phyloP scores from a whole-genome alignment of 2,888 invertebrate species.

The Zele albiditarsus region DNA sequence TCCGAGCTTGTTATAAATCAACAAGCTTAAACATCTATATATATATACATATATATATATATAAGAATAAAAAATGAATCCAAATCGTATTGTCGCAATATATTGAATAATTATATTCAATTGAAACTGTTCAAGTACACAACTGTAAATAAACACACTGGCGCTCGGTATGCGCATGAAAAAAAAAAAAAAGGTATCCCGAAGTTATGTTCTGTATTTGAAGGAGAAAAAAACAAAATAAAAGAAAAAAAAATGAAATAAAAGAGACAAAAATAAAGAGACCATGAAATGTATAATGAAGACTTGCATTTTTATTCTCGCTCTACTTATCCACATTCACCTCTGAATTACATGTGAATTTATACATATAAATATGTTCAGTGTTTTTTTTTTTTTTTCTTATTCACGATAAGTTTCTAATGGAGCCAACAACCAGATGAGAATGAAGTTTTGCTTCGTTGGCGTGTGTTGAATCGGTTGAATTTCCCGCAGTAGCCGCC shows the following conservation, averaged over 20 bases:
- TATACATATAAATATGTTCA: background rate
- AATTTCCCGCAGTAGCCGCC: constrained; percentile 14
- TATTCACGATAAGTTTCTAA: constrained; percentile 23
- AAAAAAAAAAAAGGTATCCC: constrained; percentile 42
- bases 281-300: constrained; percentile 49
- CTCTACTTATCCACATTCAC: background rate
- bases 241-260: background rate
- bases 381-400: no score
- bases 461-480: background rate
- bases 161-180: constrained; percentile 11
- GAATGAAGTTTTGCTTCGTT: constrained; percentile 1
- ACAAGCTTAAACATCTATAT: background rate
- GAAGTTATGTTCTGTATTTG: constrained; percentile 54
- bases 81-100: constrained; percentile 26
- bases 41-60: background rate
- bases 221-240: constrained; percentile 42
- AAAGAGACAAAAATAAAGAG: constrained; percentile 43
- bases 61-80: background rate
- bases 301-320: constrained; percentile 4
- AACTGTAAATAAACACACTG: constrained; percentile 39
- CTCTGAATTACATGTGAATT: background rate
- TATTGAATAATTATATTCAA: background rate
- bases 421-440: constrained; percentile 14
- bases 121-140: constrained; percentile 8
- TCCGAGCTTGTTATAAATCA: background rate